phyloP scores from a whole-genome alignment of 37 sponge, comb jelly and placozoan genomes.

The Ianthella basta region DNA sequence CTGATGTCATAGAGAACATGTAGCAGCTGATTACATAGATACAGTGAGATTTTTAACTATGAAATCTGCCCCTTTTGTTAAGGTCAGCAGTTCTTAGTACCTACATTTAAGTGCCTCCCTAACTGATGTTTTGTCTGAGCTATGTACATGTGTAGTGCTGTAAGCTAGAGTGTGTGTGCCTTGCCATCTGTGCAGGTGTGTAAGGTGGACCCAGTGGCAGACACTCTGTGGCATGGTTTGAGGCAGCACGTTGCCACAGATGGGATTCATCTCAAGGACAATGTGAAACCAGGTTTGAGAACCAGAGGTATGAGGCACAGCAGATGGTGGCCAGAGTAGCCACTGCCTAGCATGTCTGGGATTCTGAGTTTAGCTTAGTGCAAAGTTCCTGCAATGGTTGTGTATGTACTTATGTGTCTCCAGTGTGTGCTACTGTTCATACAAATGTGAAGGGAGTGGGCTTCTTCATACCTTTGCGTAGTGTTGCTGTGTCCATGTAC shows the following conservation, averaged over 20 bases:
- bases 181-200: constrained; percentile 46
- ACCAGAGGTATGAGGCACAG: constrained; percentile 39
- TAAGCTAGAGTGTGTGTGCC: background rate
- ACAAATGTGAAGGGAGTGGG: background rate
- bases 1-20: too few species aligned
- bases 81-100: too few species aligned
- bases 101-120: background rate
- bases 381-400: background rate
- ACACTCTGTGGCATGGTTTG: constrained; percentile 82
- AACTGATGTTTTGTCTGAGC: background rate
- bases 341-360: too few species aligned
- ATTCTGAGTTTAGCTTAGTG: background rate
- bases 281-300: constrained; percentile 30
- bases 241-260: constrained; percentile 64
- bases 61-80: too few species aligned
- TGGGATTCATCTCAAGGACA: constrained; percentile 78
- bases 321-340: too few species aligned
- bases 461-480: background rate
- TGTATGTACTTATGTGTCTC: background rate
- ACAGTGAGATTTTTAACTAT: too few species aligned
- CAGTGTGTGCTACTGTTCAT: background rate
- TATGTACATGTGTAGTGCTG: background rate
- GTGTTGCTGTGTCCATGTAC: background rate
- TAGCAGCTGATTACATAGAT: too few species aligned
- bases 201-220: constrained; percentile 79